Evolutionary conservation across 2,797 vertebrate genomes (phyloP), one percentile per base, ranked within the genome.

Genomic region (Sphaeramia orbicularis): DNA sequence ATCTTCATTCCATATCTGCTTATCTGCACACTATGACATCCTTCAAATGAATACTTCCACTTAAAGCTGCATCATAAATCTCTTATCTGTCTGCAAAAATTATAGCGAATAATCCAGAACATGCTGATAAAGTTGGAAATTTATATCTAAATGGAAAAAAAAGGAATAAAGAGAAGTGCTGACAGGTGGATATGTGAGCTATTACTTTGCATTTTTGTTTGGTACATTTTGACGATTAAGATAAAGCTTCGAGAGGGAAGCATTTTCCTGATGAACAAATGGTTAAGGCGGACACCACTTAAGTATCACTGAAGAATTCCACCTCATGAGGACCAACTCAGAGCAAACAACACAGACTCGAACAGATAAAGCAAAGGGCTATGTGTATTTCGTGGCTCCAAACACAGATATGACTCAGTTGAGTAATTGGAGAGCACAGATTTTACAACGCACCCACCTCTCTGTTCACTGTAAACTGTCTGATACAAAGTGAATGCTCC

Each of bases 1-100:
- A 82, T 81, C 76, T 60, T 69, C 64, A 73, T 83, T 57, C 27
- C 59, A 52, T 44, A 81, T 67, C 61, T 60, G 57, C 68, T 78
- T 65, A 77, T 80, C 70, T 70, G 49, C 56, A 44, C 42, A 45
- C 54, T 54, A 19, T 49, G 18, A 69, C 64, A 62, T 56, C 44
- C 62, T 51, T 36, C 59, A 70, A 77, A 75, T 62, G 38, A 76
- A 78, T 36, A 50, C 12, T 69, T 51, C 13, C 61, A 60, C 66
- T 81, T 73, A 60, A 71, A 35, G 59, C 47, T 73, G 44, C 32
- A 67, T 62, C 47, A 76, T 76, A 60, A 69, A 83, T 83, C 68
- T 49, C 9, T 41, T 43, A 51, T 53, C 59, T 57, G 19, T 73
- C 71, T 50, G 32, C 12, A 76, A 12, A 30, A 30, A n/a, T 54